A percentile compares a stretch with the other conserved stretches of the same genome.
Conservation (phyloP, 1,140 invertebrate genomes). For the Penaeus vannamei region DNA sequence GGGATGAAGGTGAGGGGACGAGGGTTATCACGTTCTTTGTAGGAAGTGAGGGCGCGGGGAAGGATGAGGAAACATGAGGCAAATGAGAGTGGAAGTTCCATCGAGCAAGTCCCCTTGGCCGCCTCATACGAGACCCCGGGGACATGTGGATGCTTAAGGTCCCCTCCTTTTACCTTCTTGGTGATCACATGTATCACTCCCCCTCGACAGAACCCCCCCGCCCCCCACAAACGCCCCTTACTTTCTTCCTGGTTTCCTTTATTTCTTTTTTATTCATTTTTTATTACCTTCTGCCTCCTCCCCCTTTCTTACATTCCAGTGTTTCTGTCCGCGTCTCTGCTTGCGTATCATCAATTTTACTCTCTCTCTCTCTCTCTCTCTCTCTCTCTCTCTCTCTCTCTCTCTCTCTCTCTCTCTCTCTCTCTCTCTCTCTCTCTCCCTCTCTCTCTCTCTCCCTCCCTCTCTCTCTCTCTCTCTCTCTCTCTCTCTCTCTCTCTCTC, state of each 20-base stretch:
- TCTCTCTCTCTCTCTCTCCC: constrained; percentile 8
- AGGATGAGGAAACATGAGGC: constrained; percentile 12
- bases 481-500: not conserved
- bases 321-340: not conserved
- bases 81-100: constrained; percentile 3
- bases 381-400: not conserved
- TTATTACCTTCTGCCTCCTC: not conserved
- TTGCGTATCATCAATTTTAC: not conserved
- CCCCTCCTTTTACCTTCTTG: not conserved
- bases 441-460: not conserved
- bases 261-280: not conserved
- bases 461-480: not conserved
- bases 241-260: not conserved
- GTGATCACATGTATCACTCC: not conserved
- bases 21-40: not conserved
- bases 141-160: too few relatives aligned
- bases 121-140: too few relatives aligned
- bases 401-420: not conserved
- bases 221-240: not conserved
- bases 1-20: not conserved
- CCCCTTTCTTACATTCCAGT: not conserved
- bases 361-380: not conserved
- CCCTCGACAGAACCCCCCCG: not conserved
- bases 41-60: not conserved
- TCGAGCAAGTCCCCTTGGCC: not conserved